A percentile compares a stretch with the other conserved stretches of the same genome.
Conservation (phyloP, 2,888 invertebrate genomes). For the Drosophila gaucha region DNA sequence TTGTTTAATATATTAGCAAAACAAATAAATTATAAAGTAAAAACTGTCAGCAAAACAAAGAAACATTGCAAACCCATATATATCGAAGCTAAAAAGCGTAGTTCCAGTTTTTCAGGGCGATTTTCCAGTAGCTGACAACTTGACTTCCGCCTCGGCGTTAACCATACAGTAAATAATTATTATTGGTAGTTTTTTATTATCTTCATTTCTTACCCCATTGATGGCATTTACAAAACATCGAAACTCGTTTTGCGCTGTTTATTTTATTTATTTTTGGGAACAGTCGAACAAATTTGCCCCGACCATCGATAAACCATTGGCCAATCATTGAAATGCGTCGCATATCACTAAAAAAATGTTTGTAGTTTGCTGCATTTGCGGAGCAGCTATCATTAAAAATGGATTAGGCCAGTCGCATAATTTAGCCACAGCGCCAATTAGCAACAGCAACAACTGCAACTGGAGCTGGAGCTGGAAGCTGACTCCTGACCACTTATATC, state of each 20-base stretch:
- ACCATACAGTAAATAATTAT: slow-evolving; percentile 6
- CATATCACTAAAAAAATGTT: slow-evolving; percentile 47
- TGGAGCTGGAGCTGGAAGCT: slow-evolving; percentile 12
- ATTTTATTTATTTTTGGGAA: slow-evolving; percentile 61
- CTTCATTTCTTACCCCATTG: slow-evolving; percentile 6
- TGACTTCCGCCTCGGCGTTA: slow-evolving; percentile 19
- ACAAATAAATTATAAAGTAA: slow-evolving; percentile 23
- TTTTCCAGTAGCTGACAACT: slow-evolving; percentile 36
- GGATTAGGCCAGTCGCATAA: slow-evolving; percentile 76
- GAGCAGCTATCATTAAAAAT: slow-evolving; percentile 73
- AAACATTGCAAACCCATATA: neutral
- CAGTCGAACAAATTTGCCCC: no score
- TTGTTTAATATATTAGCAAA: slow-evolving; percentile 21
- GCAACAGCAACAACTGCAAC: slow-evolving; percentile 35
- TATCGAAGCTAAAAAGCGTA: neutral
- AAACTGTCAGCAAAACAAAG: slow-evolving; percentile 7
- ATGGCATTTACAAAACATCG: slow-evolving; percentile 45
- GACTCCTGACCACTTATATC: slow-evolving; percentile 46
- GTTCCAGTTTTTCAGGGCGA: slow-evolving; percentile 21
- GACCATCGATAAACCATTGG: slow-evolving; percentile 62
- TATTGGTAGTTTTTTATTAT: slow-evolving; percentile 8
- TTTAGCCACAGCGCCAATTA: slow-evolving; percentile 64
- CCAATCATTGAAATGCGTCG: slow-evolving; percentile 50
- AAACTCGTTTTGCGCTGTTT: slow-evolving; percentile 75
- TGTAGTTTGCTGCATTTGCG: slow-evolving; percentile 28